These are phyloP conservation scores for Pampus argenteus DNA, from an alignment of 2,797 vertebrate species.

Conservation along the genomic window DNA sequence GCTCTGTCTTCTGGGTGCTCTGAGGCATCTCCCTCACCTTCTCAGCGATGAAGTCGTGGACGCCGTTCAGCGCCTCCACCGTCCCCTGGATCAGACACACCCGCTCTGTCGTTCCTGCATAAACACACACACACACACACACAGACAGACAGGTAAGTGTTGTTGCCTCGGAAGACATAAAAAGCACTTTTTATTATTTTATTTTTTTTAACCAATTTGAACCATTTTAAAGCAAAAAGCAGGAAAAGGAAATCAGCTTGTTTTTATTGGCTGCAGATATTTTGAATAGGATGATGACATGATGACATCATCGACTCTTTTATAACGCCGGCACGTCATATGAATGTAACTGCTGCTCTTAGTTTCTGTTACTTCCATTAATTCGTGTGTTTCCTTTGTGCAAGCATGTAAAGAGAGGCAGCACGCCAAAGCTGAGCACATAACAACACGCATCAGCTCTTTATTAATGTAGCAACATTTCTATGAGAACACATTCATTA, in stretches of 20 bases:
- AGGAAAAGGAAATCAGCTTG: neutral
- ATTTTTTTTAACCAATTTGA: no score
- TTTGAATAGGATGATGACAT: neutral
- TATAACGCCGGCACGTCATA: neutral
- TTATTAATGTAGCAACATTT: neutral
- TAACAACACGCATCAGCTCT: no score
- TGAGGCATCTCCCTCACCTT: conserved; percentile 96
- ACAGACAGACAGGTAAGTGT: conserved; percentile 9
- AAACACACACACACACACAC: conserved; percentile 31
- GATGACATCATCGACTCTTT: neutral
- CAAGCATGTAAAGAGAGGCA: neutral
- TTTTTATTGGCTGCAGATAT: neutral
- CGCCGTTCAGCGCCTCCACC: conserved; percentile 92
- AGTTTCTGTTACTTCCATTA: neutral
- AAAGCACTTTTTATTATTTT: no score
- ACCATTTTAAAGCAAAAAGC: neutral
- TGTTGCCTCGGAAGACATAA: neutral
- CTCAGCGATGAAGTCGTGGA: conserved; percentile 95
- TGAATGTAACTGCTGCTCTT: neutral
- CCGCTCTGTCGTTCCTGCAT: conserved; percentile 92
- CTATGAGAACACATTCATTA: neutral
- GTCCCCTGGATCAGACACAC: conserved; percentile 95
- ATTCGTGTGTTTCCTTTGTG: neutral
- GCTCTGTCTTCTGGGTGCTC: conserved; percentile 92
- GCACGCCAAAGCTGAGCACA: neutral